phyloP scores from a whole-genome alignment of 2,113 vertebrate species.

The Tenebrosternarchus preto region DNA sequence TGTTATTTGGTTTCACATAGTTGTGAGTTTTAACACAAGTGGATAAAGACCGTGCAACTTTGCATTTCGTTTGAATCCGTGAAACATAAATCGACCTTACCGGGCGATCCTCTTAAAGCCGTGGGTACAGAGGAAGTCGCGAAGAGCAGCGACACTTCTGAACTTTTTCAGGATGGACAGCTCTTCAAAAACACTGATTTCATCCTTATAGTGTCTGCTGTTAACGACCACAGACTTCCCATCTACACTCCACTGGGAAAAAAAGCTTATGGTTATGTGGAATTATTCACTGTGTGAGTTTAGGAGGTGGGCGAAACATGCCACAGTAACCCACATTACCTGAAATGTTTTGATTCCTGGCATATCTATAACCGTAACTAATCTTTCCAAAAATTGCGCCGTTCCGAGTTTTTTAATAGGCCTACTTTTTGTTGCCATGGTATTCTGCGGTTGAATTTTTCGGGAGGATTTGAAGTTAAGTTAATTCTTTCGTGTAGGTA shows the following conservation, averaged over 20 bases:
- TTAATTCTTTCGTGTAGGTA: too few relatives aligned
- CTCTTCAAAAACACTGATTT: background rate
- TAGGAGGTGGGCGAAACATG: too few relatives aligned
- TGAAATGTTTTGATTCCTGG: slow-evolving; percentile 22
- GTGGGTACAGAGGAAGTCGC: slow-evolving; percentile 25
- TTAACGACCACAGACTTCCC: slow-evolving; percentile 42
- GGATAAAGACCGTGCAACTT: background rate
- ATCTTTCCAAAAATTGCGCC: slow-evolving; percentile 3
- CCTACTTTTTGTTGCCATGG: slow-evolving; percentile 7
- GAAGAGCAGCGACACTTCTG: slow-evolving; percentile 30
- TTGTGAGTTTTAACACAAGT: background rate
- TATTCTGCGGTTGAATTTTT: background rate
- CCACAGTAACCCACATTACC: slow-evolving; percentile 3
- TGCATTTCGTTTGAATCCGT: background rate
- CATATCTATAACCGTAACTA: slow-evolving; percentile 22
- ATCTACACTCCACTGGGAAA: slow-evolving; percentile 43
- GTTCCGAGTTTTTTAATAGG: background rate
- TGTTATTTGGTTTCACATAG: too few relatives aligned
- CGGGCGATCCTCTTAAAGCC: slow-evolving; percentile 41
- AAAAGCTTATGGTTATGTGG: background rate
- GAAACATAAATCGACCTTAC: background rate
- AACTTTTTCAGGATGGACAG: slow-evolving; percentile 30
- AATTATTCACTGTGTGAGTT: too few relatives aligned
- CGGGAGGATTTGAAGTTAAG: too few relatives aligned
- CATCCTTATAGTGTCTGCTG: slow-evolving; percentile 35